These are phyloP conservation scores for Uloborus diversus DNA, from an alignment of 1,140 invertebrate genomes.

Conservation along the genomic window DNA sequence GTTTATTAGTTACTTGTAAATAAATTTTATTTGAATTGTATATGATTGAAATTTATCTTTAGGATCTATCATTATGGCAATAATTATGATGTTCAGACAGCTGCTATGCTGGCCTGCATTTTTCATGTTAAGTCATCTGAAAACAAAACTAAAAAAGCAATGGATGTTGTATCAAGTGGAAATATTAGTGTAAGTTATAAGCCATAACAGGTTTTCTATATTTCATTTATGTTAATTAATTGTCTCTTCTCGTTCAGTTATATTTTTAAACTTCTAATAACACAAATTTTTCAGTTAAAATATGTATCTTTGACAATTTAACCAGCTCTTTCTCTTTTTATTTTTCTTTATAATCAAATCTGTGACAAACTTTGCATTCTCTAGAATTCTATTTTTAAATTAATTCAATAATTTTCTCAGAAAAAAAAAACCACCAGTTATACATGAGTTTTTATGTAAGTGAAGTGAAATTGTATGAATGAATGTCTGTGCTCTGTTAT, in stretches of 20 bases:
- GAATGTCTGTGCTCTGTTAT: too few relatives aligned
- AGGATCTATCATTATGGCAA: slow-evolving; percentile 69
- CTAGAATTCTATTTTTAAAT: too few relatives aligned
- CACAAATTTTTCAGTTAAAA: background rate
- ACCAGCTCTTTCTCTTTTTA: background rate
- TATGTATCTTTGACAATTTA: background rate
- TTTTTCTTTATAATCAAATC: background rate
- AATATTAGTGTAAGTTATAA: slow-evolving; percentile 49
- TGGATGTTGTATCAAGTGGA: background rate
- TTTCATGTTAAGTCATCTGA: slow-evolving; percentile 63
- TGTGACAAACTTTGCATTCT: background rate
- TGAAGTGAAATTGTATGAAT: too few relatives aligned
- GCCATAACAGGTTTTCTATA: too few relatives aligned
- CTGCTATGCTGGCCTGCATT: slow-evolving; percentile 89
- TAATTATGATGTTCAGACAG: slow-evolving; percentile 88
- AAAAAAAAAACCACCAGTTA: too few relatives aligned
- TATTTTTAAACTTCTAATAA: background rate
- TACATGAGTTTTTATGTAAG: too few relatives aligned
- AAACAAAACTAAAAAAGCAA: slow-evolving; percentile 20
- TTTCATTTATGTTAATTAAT: background rate
- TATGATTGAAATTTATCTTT: slow-evolving; percentile 39
- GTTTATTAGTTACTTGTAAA: background rate
- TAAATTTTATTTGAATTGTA: background rate
- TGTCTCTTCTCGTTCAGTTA: background rate
- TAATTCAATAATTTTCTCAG: too few relatives aligned